Base-by-base conservation (phyloP, 2,797 vertebrate species). In the Tapera naevia region DNA sequence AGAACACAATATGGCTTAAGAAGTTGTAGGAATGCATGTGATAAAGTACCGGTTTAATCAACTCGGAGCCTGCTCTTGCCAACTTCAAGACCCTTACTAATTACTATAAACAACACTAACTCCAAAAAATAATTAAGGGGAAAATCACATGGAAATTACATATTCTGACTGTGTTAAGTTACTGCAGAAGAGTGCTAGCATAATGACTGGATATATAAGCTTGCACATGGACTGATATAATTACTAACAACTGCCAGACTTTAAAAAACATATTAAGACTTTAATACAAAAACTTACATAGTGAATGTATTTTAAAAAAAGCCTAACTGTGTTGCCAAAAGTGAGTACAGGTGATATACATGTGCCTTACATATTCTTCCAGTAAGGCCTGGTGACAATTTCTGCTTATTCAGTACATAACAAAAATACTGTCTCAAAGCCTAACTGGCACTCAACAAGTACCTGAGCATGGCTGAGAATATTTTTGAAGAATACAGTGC, bases 191-290 rank as follows among this genome's bases (percentile, higher is more conserved):
- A 96, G 80, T 66, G 88, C 84, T 95, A 92, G 95, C 58, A 21
- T 30, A 92, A 94, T 88, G 85, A 94, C 86, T 95, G 95, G 64
- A 93, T 57, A 92, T 93, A 82, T 80, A 94, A 96, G 54, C 95
- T 95, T 97, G 89, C 86, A 86, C 61, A 76, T 48, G 76, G 94
- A 96, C 93, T 95, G 87, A 91, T 94, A 89, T 96, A 96, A 97
- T 96, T 96, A 96, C 90, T 92, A 93, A 91, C 83, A 97, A 97
- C 75, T 95, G 95, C 94, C 56, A 94, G 86, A 95, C 90, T 93
- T 96, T 10, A 54, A 88, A 97, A 97, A 96, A 11, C 57, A 72
- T 93, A 94, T 88, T 88, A 96, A 91, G 64, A 96, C 92, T 80
- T 96, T 94, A 94, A 84, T 85, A 89, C 61, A 92, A 92, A 66